phyloP scores from a whole-genome alignment of 2,113 vertebrate genomes.

The Macrotis lagotis region DNA sequence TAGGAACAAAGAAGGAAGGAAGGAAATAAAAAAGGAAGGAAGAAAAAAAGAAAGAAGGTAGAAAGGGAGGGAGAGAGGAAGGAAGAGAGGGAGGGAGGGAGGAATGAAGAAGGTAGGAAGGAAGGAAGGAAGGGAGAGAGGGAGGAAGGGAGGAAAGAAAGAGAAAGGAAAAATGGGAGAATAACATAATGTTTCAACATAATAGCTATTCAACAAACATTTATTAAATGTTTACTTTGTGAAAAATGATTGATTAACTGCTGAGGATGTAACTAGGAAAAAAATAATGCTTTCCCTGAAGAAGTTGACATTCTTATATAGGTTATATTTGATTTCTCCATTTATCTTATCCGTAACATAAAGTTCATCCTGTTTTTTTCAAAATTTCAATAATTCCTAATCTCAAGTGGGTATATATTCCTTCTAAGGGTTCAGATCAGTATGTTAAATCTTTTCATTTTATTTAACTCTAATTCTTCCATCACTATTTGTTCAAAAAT shows the following conservation, averaged over 20 bases:
- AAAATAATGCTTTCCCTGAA: neutral
- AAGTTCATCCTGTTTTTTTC: neutral
- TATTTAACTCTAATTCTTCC: neutral
- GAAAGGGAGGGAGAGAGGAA: too few relatives aligned
- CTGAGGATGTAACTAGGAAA: neutral
- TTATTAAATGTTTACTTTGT: neutral
- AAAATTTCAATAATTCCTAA: neutral
- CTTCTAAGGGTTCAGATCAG: neutral
- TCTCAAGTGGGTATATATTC: neutral
- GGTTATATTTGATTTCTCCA: neutral
- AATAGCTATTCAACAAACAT: neutral
- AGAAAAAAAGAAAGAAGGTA: too few relatives aligned
- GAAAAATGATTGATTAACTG: neutral
- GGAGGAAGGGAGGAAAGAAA: neutral
- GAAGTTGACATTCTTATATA: neutral
- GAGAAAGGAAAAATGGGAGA: neutral
- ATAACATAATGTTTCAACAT: neutral
- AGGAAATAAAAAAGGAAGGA: too few relatives aligned
- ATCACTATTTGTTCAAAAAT: neutral
- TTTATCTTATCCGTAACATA: neutral
- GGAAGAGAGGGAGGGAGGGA: too few relatives aligned
- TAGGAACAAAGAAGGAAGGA: too few relatives aligned
- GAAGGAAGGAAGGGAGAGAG: fast-evolving
- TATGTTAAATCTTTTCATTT: neutral
- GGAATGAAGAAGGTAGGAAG: too few relatives aligned